A percentile compares a stretch with the other conserved stretches of the same genome.
These are phyloP conservation scores for Andricus grossulariae DNA, from an alignment of 1,140 invertebrate genomes.

Conservation along the genomic window DNA sequence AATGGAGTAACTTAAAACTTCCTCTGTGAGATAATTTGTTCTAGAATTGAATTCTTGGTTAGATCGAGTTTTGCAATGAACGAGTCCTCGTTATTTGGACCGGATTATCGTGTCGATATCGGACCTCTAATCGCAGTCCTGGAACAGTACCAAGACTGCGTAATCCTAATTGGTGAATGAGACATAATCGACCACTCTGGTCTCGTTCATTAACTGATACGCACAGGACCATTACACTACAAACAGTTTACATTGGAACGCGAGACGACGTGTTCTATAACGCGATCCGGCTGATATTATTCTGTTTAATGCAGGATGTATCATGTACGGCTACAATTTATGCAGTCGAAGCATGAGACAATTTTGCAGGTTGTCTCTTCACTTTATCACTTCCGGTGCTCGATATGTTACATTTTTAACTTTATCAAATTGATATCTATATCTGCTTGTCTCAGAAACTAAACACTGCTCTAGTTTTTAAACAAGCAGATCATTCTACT, in stretches of 20 bases:
- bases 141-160: neutral
- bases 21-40: no score
- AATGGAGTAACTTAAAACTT: no score
- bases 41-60: no score
- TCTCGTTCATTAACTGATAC: conserved; percentile 24
- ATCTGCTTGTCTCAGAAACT: neutral
- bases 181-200: conserved; percentile 23
- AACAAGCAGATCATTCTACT: no score
- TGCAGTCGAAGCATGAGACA: conserved; percentile 27
- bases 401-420: conserved; percentile 6
- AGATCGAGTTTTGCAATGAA: no score
- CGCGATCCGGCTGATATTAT: conserved; percentile 6
- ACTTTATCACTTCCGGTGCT: conserved; percentile 29
- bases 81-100: no score
- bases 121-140: neutral
- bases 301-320: conserved; percentile 30
- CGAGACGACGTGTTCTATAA: conserved; percentile 5
- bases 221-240: conserved; percentile 3
- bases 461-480: neutral
- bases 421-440: neutral
- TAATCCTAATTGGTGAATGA: conserved; percentile 29
- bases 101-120: neutral
- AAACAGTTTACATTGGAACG: conserved; percentile 11
- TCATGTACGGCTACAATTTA: conserved; percentile 18
- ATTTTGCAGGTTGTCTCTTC: conserved; percentile 27